These are phyloP conservation scores for Fulica atra DNA, from an alignment of 2,113 vertebrate genomes.

Conservation along the genomic window DNA sequence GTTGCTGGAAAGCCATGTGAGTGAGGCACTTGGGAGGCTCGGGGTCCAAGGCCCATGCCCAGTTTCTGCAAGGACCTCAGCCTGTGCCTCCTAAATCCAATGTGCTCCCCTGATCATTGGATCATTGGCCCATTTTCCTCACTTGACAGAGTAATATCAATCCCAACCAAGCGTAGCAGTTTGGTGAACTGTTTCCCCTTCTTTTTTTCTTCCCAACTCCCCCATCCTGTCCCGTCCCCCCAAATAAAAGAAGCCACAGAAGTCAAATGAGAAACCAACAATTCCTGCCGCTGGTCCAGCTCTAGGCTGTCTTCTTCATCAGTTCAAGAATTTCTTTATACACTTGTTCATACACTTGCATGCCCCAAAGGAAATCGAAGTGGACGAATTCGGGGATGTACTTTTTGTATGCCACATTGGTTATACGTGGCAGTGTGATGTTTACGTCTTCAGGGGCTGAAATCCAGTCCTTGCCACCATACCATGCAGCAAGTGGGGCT, in stretches of 20 bases:
- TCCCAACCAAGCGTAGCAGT: neutral
- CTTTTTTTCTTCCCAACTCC: neutral
- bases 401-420: constrained; percentile 72
- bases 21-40: neutral
- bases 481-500: constrained; percentile 73
- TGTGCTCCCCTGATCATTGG: neutral
- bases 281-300: neutral
- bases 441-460: constrained; percentile 66
- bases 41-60: neutral
- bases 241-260: neutral
- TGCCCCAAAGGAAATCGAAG: constrained; percentile 80
- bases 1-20: accelerated
- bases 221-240: no score
- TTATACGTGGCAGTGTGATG: constrained; percentile 60
- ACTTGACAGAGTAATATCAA: neutral
- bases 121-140: neutral
- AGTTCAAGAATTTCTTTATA: constrained; percentile 78
- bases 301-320: constrained; percentile 52
- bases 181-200: neutral
- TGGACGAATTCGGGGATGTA: constrained; percentile 77
- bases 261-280: neutral
- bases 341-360: constrained; percentile 67
- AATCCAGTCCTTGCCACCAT: constrained; percentile 77
- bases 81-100: neutral
- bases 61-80: neutral